Percentiles rank a stretch among this genome's conserved stretches.
Evolutionary conservation across 2,888 invertebrate genomes (phyloP).

Genomic region (Melinaea menophilus): DNA sequence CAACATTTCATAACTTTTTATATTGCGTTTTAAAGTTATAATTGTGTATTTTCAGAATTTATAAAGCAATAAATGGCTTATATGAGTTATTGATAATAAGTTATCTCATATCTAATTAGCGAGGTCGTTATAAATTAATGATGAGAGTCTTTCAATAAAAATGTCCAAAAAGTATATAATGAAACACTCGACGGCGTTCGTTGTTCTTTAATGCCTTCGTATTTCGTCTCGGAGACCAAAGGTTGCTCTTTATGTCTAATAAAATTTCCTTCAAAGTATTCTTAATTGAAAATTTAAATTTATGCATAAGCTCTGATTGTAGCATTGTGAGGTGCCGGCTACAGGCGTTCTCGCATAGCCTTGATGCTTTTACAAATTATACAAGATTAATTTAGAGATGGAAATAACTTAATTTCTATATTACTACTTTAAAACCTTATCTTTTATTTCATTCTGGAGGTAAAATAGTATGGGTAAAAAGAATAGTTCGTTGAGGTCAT

Average conservation of each 20-base stretch:
- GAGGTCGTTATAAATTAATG: too few relatives aligned
- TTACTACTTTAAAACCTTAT: slow-evolving; percentile 24
- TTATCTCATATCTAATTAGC: too few relatives aligned
- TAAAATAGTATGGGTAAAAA: not conserved
- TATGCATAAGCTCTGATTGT: slow-evolving; percentile 78
- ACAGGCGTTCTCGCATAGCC: slow-evolving; percentile 57
- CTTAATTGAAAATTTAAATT: slow-evolving; percentile 78
- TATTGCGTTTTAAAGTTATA: not conserved
- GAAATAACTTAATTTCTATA: slow-evolving; percentile 43
- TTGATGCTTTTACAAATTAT: slow-evolving; percentile 61
- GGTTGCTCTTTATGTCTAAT: slow-evolving; percentile 76
- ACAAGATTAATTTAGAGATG: slow-evolving; percentile 60
- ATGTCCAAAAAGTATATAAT: slow-evolving; percentile 2
- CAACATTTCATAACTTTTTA: too few relatives aligned
- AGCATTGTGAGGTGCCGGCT: slow-evolving; percentile 47
- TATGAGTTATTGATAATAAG: not conserved
- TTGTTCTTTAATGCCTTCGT: slow-evolving; percentile 55
- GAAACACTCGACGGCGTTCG: slow-evolving; percentile 37
- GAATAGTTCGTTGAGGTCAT: too few relatives aligned
- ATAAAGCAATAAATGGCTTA: not conserved
- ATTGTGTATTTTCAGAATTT: too few relatives aligned
- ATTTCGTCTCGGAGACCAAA: slow-evolving; percentile 73
- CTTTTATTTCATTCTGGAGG: not conserved
- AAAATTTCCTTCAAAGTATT: slow-evolving; percentile 76
- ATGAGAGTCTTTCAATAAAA: not conserved